Percentiles rank a stretch among this genome's conserved stretches.
These are phyloP conservation scores for Dione vanillae DNA, from an alignment of 2,888 invertebrate species.

Conservation along the genomic window DNA sequence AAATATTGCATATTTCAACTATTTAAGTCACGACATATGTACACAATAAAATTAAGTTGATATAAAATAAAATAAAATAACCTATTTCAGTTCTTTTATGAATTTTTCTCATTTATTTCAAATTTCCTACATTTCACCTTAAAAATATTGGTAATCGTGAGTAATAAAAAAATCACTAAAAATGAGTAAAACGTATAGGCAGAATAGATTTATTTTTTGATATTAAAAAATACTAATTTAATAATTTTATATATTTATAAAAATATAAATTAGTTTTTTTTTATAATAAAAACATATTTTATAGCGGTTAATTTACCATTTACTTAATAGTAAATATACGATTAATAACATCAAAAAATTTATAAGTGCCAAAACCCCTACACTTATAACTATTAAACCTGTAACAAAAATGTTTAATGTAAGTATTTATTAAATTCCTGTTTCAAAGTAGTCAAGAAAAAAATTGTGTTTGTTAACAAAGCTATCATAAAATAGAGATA, in stretches of 20 bases:
- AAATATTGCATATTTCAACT: too few relatives aligned
- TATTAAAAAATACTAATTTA: neutral
- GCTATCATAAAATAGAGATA: neutral
- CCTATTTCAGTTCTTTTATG: neutral
- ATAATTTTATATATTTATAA: slow-evolving; percentile 20
- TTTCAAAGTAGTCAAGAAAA: neutral
- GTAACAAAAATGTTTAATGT: slow-evolving; percentile 34
- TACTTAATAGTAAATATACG: slow-evolving; percentile 21
- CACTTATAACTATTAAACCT: slow-evolving; percentile 32
- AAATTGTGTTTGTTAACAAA: neutral
- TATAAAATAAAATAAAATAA: slow-evolving; percentile 4
- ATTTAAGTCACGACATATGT: too few relatives aligned
- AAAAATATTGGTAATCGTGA: neutral
- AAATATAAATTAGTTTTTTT: slow-evolving; percentile 6
- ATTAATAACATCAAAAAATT: slow-evolving; percentile 11
- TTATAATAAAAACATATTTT: neutral
- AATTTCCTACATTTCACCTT: neutral
- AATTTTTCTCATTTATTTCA: neutral
- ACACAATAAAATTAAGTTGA: too few relatives aligned
- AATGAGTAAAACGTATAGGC: neutral
- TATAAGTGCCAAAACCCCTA: slow-evolving; percentile 8
- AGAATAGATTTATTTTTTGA: neutral
- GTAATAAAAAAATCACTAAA: neutral
- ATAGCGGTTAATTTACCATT: neutral
- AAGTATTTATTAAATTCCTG: neutral